Conservation (phyloP, 2,113 vertebrate species). For the Vimba vimba region DNA sequence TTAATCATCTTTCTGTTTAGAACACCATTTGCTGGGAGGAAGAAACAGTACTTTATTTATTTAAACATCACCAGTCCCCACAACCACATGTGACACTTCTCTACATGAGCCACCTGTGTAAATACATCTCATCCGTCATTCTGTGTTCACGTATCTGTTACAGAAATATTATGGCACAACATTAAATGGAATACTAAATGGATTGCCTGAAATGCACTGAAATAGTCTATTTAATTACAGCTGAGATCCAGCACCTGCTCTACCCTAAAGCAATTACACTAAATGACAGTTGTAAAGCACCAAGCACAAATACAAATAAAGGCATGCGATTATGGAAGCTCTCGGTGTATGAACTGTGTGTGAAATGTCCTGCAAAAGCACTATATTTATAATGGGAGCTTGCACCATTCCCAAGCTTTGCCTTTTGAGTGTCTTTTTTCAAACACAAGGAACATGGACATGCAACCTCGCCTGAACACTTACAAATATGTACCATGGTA, state of each 20-base stretch:
- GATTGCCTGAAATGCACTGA: constrained; percentile 5
- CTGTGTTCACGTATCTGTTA: not conserved
- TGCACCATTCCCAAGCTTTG: not conserved
- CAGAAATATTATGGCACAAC: not conserved
- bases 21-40: not conserved
- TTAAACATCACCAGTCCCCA: not conserved
- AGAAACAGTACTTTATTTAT: too few relatives aligned
- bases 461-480: not conserved
- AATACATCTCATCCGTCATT: not conserved
- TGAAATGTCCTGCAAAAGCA: constrained; percentile 12
- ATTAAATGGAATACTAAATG: constrained; percentile 2
- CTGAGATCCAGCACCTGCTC: constrained; percentile 17
- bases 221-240: constrained; percentile 10
- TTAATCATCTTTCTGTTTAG: constrained; percentile 4
- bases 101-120: not conserved
- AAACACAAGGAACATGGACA: not conserved
- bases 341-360: not conserved
- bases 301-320: constrained; percentile 13
- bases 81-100: not conserved
- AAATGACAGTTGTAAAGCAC: not conserved
- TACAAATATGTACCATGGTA: too few relatives aligned
- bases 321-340: not conserved
- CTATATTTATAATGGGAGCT: not conserved
- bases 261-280: not conserved
- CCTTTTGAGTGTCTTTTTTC: not conserved